Conservation (phyloP, 2,888 invertebrate species). For the Onchidella celtica region DNA sequence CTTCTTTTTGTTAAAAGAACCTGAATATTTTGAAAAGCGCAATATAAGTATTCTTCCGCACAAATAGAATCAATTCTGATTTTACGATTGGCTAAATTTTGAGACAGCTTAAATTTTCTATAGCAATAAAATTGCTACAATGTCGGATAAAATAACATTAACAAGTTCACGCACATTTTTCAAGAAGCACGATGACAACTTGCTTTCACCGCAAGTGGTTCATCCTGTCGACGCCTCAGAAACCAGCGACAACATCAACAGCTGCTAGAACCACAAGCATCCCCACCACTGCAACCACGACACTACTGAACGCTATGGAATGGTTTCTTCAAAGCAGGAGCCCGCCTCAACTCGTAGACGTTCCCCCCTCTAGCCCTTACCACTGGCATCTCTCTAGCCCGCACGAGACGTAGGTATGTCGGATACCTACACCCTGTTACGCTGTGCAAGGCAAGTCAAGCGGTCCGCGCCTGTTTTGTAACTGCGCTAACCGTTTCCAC, state of each 20-base stretch:
- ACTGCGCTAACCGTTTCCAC: neutral
- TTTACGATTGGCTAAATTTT: too few relatives aligned
- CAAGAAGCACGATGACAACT: too few relatives aligned
- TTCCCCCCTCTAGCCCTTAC: neutral
- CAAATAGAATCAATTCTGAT: too few relatives aligned
- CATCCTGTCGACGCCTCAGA: neutral
- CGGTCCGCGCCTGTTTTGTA: conserved; percentile 9
- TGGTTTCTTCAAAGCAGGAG: neutral
- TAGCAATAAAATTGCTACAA: too few relatives aligned
- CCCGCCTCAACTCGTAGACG: neutral
- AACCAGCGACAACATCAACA: neutral
- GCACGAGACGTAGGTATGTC: neutral
- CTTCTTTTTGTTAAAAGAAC: too few relatives aligned
- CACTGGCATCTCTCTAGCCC: neutral
- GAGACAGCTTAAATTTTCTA: too few relatives aligned
- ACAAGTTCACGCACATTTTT: too few relatives aligned
- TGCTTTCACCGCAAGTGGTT: too few relatives aligned
- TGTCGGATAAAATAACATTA: too few relatives aligned
- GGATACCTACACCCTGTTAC: conserved; percentile 16
- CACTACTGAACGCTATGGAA: conserved; percentile 5
- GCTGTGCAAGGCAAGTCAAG: neutral
- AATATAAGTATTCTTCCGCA: too few relatives aligned
- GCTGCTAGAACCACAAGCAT: neutral
- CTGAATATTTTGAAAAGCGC: too few relatives aligned
- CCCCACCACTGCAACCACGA: neutral